phyloP scores from a whole-genome alignment of 2,888 invertebrate species.

The Zootermopsis nevadensis region DNA sequence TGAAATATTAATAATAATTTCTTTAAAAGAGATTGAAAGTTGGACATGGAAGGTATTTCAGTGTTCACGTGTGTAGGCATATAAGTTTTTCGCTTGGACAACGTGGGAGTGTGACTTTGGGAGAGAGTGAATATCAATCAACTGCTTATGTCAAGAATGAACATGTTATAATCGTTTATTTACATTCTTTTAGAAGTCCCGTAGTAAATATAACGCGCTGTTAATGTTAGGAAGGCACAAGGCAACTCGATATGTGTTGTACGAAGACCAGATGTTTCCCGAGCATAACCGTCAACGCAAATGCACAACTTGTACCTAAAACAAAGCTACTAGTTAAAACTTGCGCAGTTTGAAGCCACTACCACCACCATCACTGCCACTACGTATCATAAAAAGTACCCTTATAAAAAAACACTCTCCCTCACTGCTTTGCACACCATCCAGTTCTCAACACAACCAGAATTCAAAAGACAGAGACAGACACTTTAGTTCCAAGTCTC shows the following conservation, averaged over 20 bases:
- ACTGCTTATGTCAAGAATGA: too few relatives aligned
- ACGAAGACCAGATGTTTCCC: background rate
- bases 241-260: background rate
- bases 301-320: background rate
- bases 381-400: background rate
- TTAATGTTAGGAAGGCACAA: too few relatives aligned
- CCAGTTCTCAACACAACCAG: constrained; percentile 35
- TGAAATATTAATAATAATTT: too few relatives aligned
- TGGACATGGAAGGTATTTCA: too few relatives aligned
- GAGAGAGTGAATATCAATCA: too few relatives aligned
- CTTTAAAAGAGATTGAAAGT: too few relatives aligned
- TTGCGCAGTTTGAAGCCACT: constrained; percentile 23
- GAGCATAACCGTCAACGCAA: background rate
- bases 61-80: too few relatives aligned
- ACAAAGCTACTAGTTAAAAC: background rate
- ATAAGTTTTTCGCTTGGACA: too few relatives aligned
- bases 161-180: too few relatives aligned
- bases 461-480: constrained; percentile 37
- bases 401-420: constrained; percentile 22
- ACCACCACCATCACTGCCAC: background rate
- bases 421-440: background rate
- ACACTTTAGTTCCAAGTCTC: constrained; percentile 39
- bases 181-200: too few relatives aligned
- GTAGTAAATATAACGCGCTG: too few relatives aligned
- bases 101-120: too few relatives aligned